These are phyloP conservation scores for Syngnathus typhle DNA, from an alignment of 2,113 vertebrate species.

Conservation along the genomic window DNA sequence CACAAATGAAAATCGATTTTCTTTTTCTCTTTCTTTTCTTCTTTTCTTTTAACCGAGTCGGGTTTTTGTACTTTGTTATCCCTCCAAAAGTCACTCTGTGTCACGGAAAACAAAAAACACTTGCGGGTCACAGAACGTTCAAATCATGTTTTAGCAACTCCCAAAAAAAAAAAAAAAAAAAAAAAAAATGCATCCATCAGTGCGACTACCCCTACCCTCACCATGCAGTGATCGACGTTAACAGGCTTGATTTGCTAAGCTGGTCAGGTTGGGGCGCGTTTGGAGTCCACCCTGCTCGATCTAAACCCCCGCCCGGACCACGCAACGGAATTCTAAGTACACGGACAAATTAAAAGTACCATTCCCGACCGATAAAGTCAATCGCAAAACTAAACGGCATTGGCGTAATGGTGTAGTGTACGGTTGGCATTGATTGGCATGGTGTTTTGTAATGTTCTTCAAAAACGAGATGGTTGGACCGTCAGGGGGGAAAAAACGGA, in stretches of 20 bases:
- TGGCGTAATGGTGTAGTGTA: conserved; percentile 82
- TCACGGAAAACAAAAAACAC: conserved; percentile 44
- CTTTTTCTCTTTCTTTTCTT: conserved; percentile 20
- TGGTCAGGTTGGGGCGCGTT: conserved; percentile 32
- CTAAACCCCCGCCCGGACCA: conserved; percentile 15
- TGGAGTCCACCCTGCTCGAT: conserved; percentile 13
- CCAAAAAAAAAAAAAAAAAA: conserved; percentile 8
- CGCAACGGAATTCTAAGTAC: conserved; percentile 46
- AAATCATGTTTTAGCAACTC: conserved; percentile 55
- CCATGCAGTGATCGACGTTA: conserved; percentile 57
- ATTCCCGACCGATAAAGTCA: conserved; percentile 52
- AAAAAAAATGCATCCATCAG: conserved; percentile 62
- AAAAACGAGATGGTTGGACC: conserved; percentile 78
- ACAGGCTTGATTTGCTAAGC: conserved; percentile 47
- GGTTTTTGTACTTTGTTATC: conserved; percentile 54
- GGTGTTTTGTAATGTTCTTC: conserved; percentile 77
- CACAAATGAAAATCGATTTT: conserved; percentile 59
- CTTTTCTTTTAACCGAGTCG: conserved; percentile 41
- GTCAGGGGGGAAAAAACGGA: conserved; percentile 77
- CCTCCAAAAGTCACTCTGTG: conserved; percentile 27
- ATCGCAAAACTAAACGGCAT: conserved; percentile 74
- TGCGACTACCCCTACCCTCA: conserved; percentile 74
- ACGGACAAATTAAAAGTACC: conserved; percentile 61
- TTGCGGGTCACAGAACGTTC: conserved; percentile 73
- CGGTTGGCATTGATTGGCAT: conserved; percentile 81